Conservation (phyloP, 2,113 vertebrate species). For the Trogon surrucura region DNA sequence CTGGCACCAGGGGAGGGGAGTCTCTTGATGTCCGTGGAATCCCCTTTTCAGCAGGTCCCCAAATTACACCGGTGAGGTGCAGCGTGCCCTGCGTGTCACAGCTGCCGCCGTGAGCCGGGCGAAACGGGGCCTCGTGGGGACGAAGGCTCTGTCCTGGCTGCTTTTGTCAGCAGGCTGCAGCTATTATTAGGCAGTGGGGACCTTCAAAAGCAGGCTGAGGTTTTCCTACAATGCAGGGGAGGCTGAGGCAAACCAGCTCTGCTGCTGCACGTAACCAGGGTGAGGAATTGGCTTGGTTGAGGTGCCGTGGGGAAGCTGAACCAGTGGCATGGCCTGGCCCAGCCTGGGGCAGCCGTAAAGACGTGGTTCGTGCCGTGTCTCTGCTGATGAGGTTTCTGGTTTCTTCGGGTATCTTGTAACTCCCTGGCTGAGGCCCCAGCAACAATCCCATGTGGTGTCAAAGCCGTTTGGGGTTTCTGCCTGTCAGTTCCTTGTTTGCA, state of each 20-base stretch:
- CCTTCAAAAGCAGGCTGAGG: background rate
- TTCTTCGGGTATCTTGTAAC: no score
- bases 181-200: background rate
- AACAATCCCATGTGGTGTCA: no score
- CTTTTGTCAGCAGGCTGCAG: background rate
- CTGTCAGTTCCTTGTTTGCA: no score
- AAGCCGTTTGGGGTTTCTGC: no score
- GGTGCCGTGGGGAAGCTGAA: no score
- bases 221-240: background rate
- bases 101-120: background rate
- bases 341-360: no score
- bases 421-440: no score
- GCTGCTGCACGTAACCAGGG: background rate
- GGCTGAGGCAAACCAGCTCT: background rate
- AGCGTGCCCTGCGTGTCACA: background rate
- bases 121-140: background rate
- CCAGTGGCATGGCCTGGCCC: no score
- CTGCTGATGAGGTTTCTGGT: no score
- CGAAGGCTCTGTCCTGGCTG: background rate
- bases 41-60: background rate
- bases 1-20: background rate
- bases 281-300: background rate
- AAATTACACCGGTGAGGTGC: fast-evolving
- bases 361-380: no score
- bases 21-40: no score